Evolutionary conservation across 2,888 invertebrate species (phyloP).

Genomic region (Agonopterix heracliana): DNA sequence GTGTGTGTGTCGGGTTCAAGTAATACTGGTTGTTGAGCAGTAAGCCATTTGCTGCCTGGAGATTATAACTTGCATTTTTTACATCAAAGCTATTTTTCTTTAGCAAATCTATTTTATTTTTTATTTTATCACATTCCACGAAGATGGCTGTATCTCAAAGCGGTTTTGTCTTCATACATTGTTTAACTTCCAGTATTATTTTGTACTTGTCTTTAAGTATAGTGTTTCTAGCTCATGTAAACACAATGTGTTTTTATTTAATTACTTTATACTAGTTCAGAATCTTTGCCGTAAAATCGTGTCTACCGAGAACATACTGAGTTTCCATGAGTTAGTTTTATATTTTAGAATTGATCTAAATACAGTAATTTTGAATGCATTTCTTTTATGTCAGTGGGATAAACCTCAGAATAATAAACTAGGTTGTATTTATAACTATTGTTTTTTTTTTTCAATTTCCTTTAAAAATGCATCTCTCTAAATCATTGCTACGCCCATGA

Average conservation of each 20-base stretch:
- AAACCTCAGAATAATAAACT: conserved; percentile 40
- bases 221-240: conserved; percentile 15
- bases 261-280: neutral
- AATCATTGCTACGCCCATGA: no score
- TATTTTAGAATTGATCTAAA: conserved; percentile 49
- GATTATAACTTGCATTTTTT: no score
- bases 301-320: conserved; percentile 4
- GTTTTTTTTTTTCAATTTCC: conserved; percentile 23
- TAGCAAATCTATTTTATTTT: no score
- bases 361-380: conserved; percentile 72
- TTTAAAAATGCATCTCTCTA: neutral
- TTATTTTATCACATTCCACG: no score
- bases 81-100: no score
- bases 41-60: neutral
- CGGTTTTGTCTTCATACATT: neutral
- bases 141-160: no score
- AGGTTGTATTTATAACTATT: conserved; percentile 66
- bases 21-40: conserved; percentile 1
- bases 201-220: conserved; percentile 6
- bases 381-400: conserved; percentile 59
- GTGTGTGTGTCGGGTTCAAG: neutral
- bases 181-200: conserved; percentile 3
- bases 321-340: conserved; percentile 24
- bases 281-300: no score
- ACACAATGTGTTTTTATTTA: conserved; percentile 11